Conservation (phyloP, 2,888 invertebrate genomes). For the Drosophila longiperda region DNA sequence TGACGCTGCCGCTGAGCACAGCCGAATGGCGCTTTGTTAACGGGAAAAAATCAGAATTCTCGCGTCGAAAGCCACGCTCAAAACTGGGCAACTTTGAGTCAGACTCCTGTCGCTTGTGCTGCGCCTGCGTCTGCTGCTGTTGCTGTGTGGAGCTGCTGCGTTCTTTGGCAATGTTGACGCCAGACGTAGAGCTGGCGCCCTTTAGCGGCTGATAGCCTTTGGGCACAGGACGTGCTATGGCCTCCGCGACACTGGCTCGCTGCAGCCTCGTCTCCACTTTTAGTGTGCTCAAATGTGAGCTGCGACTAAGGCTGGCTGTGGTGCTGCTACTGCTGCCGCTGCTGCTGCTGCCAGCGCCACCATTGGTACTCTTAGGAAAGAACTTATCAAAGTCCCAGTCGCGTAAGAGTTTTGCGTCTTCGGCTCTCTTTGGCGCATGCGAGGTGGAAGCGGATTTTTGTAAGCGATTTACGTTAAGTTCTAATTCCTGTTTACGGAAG, state of each 20-base stretch:
- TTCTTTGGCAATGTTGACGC: conserved; percentile 73
- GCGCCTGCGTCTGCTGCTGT: conserved; percentile 33
- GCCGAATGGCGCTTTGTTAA: conserved; percentile 92
- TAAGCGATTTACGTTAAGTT: conserved; percentile 77
- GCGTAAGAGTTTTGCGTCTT: conserved; percentile 92
- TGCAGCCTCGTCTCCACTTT: conserved; percentile 83
- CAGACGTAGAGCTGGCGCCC: conserved; percentile 41
- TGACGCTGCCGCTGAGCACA: conserved; percentile 85
- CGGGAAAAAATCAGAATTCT: conserved; percentile 94
- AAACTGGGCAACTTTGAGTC: conserved; percentile 90
- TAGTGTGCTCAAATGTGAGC: conserved; percentile 84
- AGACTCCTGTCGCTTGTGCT: conserved; percentile 90
- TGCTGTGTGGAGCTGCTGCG: conserved; percentile 34
- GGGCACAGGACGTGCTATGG: conserved; percentile 77
- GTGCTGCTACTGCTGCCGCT: conserved; percentile 54
- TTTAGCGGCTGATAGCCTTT: conserved; percentile 76
- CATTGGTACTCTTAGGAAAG: conserved; percentile 86
- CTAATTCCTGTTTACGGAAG: conserved; percentile 81
- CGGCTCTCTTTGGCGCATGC: conserved; percentile 86
- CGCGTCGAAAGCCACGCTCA: conserved; percentile 92
- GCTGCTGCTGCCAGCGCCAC: conserved; percentile 20
- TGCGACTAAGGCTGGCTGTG: conserved; percentile 77
- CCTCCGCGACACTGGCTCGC: conserved; percentile 81
- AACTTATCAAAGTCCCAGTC: conserved; percentile 95
- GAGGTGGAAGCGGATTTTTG: conserved; percentile 84